These are phyloP conservation scores for Drosophila barbarae DNA, from an alignment of 2,888 invertebrate genomes.

Conservation along the genomic window DNA sequence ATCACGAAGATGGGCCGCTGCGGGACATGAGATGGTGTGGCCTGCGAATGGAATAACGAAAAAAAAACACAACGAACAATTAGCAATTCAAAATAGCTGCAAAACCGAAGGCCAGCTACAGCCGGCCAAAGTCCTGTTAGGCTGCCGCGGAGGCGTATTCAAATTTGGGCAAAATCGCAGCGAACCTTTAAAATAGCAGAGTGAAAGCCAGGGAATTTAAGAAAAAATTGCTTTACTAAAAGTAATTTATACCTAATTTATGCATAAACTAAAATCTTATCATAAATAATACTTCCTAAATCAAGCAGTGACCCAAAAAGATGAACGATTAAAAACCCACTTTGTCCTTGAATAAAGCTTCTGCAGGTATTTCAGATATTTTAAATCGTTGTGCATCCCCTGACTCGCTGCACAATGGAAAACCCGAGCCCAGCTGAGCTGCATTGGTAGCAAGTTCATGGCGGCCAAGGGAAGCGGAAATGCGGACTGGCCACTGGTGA, in stretches of 20 bases:
- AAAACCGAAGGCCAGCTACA: conserved; percentile 14
- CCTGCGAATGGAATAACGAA: conserved; percentile 50
- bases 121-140: conserved; percentile 24
- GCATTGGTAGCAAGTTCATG: conserved; percentile 43
- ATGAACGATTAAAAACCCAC: not conserved
- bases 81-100: conserved; percentile 37
- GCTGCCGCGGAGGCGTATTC: conserved; percentile 5
- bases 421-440: conserved; percentile 12
- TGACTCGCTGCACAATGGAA: conserved; percentile 8
- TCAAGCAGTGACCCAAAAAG: not conserved
- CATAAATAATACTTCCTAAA: not conserved
- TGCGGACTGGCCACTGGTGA: conserved; percentile 8
- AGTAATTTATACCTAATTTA: not conserved
- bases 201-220: not conserved
- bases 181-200: not conserved
- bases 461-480: conserved; percentile 39
- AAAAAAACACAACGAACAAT: conserved; percentile 19
- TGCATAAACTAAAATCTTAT: not conserved
- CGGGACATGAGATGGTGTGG: conserved; percentile 61
- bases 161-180: not conserved
- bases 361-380: not conserved
- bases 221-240: not conserved
- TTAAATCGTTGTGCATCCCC: conserved; percentile 15
- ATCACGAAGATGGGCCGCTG: conserved; percentile 79
- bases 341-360: not conserved